Evolutionary conservation across 1,140 invertebrate genomes (phyloP), one percentile per base, ranked within the genome.

Genomic region (Sminthurinus signatus): DNA sequence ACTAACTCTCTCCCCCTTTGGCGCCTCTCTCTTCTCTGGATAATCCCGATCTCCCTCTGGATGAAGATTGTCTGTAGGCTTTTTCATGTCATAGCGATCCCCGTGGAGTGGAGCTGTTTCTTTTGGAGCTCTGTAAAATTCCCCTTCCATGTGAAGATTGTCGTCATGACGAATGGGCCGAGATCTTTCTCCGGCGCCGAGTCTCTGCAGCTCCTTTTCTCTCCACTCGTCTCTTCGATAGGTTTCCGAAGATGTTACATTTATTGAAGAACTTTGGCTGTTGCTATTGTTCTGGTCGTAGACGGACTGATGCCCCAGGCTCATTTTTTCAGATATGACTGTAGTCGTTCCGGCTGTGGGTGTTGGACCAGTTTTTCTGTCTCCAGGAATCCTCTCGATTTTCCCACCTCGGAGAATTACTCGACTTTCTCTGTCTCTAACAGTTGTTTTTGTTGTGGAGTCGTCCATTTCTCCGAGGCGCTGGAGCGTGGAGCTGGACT

Each of bases 1-100:
- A 42, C n/a, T n/a, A 42, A n/a, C 10, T 23, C 46, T 10, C 10
- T 23, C 5, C 21, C 46, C 46, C 15, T 8, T 19, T 8, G 46
- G 46, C 5, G 46, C 46, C 5, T 10, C 10, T 10, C 8, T 12
- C 10, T 23, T 15, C 5, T 48, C 51, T 17, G 5, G 51, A 4
- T 39, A 39, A 29, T 63, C 55, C 39, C 72, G 70, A 2, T 72
- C 63, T 52, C 75, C 72, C 84, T 84, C 58, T 81, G 81, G 59
- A 61, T 74, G 77, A 0, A 75, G 50, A 68, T 75, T 72, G 55
- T 75, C 74, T 32, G 55, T 14, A 2, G 64, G 71, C 63, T 68
- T 72, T n/a, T 65, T 68, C 0, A 77, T 75, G 56, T 28, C 52
- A 1, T n/a, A n/a, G 1, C 55, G 17, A 3, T 59, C 57, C 0